A percentile compares a stretch with the other conserved stretches of the same genome.
These are phyloP conservation scores for Nomada hirtipes DNA, from an alignment of 2,888 invertebrate genomes.

Conservation along the genomic window DNA sequence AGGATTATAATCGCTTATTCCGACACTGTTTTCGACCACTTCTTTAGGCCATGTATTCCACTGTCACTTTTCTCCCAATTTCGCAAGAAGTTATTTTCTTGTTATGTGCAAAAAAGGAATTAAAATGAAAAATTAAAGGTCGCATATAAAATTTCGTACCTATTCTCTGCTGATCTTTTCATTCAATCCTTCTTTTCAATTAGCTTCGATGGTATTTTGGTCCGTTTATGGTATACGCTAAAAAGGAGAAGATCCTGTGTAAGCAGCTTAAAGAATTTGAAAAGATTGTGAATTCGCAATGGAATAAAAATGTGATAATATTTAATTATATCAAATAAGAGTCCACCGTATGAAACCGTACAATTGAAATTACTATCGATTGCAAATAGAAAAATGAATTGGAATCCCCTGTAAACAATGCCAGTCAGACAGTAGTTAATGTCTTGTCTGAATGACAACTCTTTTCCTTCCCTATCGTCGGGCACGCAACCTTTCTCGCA, in stretches of 20 bases:
- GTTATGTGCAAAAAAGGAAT: too few species aligned
- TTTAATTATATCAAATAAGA: neutral
- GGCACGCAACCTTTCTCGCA: neutral
- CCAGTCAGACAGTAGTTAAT: neutral
- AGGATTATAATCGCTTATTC: neutral
- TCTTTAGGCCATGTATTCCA: neutral
- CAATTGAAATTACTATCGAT: neutral
- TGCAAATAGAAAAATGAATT: neutral
- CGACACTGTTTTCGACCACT: neutral
- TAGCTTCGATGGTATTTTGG: too few species aligned
- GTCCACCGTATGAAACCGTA: too few species aligned
- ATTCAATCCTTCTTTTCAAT: neutral
- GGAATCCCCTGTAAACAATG: constrained; percentile 1
- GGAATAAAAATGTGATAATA: too few species aligned
- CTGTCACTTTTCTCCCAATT: neutral
- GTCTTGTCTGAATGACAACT: neutral
- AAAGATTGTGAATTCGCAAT: too few species aligned
- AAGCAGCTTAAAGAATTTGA: too few species aligned
- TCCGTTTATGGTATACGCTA: too few species aligned
- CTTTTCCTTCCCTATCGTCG: neutral
- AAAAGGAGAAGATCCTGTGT: too few species aligned
- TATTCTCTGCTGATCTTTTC: neutral
- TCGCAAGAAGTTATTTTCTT: neutral
- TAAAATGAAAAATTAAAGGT: too few species aligned
- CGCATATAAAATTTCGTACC: neutral